These are phyloP conservation scores for Bombus turneri DNA, from an alignment of 1,140 invertebrate genomes.

Conservation along the genomic window DNA sequence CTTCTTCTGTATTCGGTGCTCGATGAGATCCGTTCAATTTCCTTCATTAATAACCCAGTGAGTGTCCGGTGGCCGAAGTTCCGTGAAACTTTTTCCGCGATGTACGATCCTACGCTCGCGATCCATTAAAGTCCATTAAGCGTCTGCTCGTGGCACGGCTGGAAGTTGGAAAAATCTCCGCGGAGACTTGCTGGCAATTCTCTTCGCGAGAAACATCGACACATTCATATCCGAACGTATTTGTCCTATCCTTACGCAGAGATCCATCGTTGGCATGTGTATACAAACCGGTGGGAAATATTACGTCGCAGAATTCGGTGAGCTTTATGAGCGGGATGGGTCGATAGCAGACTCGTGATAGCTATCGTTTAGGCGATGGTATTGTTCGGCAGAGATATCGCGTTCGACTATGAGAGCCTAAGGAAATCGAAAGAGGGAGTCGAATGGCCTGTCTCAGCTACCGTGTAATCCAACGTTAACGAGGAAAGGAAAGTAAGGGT, in stretches of 20 bases:
- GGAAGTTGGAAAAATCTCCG: neutral
- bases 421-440: neutral
- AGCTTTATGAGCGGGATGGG: constrained; percentile 44
- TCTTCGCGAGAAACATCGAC: neutral
- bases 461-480: neutral
- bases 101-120: neutral
- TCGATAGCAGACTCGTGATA: constrained; percentile 19
- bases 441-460: neutral
- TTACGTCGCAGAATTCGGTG: constrained; percentile 20
- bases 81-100: constrained; percentile 8
- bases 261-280: neutral
- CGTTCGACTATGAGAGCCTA: neutral
- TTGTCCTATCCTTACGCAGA: constrained; percentile 1
- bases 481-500: neutral
- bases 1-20: neutral
- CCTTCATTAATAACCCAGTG: neutral
- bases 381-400: neutral
- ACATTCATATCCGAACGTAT: constrained; percentile 29
- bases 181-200: no score
- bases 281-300: neutral
- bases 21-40: constrained; percentile 7
- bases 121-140: constrained; percentile 22
- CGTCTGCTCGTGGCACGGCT: neutral
- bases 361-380: neutral
- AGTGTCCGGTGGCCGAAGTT: neutral